phyloP scores from a whole-genome alignment of 1,140 invertebrate genomes.

The Achroia grisella region DNA sequence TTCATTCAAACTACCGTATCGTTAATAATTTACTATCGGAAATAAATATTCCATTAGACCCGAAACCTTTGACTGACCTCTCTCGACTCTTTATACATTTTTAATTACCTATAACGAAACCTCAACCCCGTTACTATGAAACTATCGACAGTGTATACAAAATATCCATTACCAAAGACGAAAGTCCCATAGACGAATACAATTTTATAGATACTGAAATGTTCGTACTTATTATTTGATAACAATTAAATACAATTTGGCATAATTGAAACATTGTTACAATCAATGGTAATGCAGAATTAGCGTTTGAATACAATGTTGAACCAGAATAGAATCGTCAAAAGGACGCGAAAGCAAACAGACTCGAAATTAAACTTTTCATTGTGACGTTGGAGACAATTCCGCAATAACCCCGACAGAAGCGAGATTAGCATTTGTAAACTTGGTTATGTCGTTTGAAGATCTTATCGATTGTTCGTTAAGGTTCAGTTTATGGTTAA shows the following conservation, averaged over 20 bases:
- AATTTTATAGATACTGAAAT: too few species aligned
- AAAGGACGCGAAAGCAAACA: slow-evolving; percentile 23
- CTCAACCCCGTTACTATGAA: too few species aligned
- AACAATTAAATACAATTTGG: background rate
- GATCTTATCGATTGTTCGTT: slow-evolving; percentile 2
- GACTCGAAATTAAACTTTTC: slow-evolving; percentile 20
- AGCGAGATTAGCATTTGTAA: slow-evolving; percentile 21
- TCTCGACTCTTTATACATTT: too few species aligned
- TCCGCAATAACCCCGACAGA: slow-evolving; percentile 11
- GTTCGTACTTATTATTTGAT: too few species aligned
- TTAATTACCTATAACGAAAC: too few species aligned
- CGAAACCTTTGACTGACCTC: too few species aligned
- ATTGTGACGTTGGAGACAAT: slow-evolving; percentile 14
- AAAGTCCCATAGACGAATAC: too few species aligned
- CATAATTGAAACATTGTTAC: slow-evolving; percentile 18
- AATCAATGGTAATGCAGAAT: slow-evolving; percentile 20
- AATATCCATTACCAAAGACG: too few species aligned
- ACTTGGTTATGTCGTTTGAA: slow-evolving; percentile 10
- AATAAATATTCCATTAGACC: too few species aligned
- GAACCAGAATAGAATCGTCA: slow-evolving; percentile 12
- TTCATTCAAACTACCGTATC: too few species aligned
- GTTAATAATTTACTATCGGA: too few species aligned
- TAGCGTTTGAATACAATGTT: slow-evolving; percentile 18
- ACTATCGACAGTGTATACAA: too few species aligned
- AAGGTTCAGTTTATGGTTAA: background rate